Base-by-base conservation (phyloP, 2,113 vertebrate species). In the Cyprinodon brontotheroides region DNA sequence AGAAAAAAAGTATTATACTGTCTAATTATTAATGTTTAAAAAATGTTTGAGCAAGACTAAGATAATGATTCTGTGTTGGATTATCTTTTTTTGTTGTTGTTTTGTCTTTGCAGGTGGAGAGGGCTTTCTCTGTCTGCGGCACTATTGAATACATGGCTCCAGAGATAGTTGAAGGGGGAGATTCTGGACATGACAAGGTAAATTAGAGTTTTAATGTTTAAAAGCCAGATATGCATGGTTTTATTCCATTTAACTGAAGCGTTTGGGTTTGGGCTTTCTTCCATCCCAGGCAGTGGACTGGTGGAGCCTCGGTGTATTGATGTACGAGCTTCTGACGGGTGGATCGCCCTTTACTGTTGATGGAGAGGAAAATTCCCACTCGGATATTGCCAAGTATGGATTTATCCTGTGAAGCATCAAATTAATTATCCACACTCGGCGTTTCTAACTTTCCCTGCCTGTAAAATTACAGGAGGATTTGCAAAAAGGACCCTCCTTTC, bases 141-240 rank as follows among this genome's bases (percentile, higher is more conserved):
- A 99, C 98, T 17, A 97, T 99, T 83, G 97, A 99, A 84, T 99
- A 99, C 78, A 99, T 99, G 98, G 98, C 98, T 76, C 98, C 98
- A 65, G 98, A 99, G 93, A 99, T 99, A 74, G 96, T 98, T 74
- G 95, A 94, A 92, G 98, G 97, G 39, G 98, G 98, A 84, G 96
- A 97, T 78, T 88, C 95, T 0, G 98, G 98, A 78, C 98, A 99
- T 65, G 96, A 99, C 92, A 99, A 98, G 96, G 98, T 99, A 93
- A 69, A 76, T 60, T 61, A 29, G 15, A 40, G 6, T 62, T 79
- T 81, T 53, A 50, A 71, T 7, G 4, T 2, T 45, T 69, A 11
- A 17, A 60, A 48, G 68, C 41, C 3, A 60, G 74, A 65, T 50
- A 43, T 65, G 62, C 11, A 13, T 59, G 41, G 14, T 2, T 59